Evolutionary conservation across 2,888 invertebrate genomes (phyloP).

Genomic region (Synanthedon vespiformis): DNA sequence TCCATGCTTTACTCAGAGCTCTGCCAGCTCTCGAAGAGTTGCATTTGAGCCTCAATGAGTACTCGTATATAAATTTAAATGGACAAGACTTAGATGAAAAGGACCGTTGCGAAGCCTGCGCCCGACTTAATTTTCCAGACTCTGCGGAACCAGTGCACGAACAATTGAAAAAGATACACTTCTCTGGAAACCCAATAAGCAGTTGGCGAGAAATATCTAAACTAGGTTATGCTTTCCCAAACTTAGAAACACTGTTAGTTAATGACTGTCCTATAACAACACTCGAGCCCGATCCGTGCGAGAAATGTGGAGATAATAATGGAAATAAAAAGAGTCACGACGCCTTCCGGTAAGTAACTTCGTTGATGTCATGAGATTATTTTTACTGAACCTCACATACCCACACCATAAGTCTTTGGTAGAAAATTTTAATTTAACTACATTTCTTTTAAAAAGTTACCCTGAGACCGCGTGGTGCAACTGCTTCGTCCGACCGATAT

Average conservation of each 20-base stretch:
- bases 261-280: slow-evolving; percentile 86
- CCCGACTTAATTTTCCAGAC: slow-evolving; percentile 41
- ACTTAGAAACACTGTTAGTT: slow-evolving; percentile 84
- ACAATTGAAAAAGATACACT: slow-evolving; percentile 83
- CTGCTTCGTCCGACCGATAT: no score
- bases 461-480: no score
- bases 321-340: slow-evolving; percentile 71
- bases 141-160: slow-evolving; percentile 67
- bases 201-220: slow-evolving; percentile 87
- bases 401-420: no score
- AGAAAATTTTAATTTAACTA: no score
- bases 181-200: slow-evolving; percentile 88
- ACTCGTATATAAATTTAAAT: slow-evolving; percentile 79
- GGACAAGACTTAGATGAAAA: slow-evolving; percentile 45
- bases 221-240: slow-evolving; percentile 87
- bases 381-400: no score
- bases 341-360: slow-evolving; percentile 65
- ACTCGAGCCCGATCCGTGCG: slow-evolving; percentile 72
- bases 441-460: no score
- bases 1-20: slow-evolving; percentile 80
- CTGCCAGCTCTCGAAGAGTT: slow-evolving; percentile 88
- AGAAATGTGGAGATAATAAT: slow-evolving; percentile 57
- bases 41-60: slow-evolving; percentile 92
- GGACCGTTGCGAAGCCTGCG: slow-evolving; percentile 50
- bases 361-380: no score